phyloP scores from a whole-genome alignment of 2,888 invertebrate genomes.

The Drosophila paracracens region DNA sequence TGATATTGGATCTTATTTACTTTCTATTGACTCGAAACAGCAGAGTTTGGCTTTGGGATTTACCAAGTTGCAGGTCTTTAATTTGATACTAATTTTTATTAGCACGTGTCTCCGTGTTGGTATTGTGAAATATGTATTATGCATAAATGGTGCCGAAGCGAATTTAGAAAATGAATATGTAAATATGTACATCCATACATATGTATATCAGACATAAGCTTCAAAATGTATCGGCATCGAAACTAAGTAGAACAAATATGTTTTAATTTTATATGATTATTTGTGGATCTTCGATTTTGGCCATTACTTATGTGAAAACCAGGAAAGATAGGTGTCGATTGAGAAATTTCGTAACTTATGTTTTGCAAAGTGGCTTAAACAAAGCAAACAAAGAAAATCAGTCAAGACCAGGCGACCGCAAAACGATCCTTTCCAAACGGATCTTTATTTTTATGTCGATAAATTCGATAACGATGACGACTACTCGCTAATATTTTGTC shows the following conservation, averaged over 20 bases:
- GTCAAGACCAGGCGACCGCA: not conserved
- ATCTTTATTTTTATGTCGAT: constrained; percentile 15
- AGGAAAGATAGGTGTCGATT: not conserved
- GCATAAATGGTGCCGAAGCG: constrained; percentile 7
- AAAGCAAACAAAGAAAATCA: not conserved
- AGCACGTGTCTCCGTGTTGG: not conserved
- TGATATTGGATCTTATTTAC: constrained; percentile 18
- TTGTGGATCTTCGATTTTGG: not conserved
- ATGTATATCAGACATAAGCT: not conserved
- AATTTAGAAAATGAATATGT: not conserved
- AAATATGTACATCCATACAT: not conserved
- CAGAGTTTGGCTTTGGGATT: constrained; percentile 6
- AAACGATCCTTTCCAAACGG: constrained; percentile 18
- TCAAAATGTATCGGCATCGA: not conserved
- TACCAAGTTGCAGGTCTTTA: not conserved
- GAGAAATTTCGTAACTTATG: not conserved
- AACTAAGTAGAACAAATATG: not conserved
- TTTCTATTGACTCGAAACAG: constrained; percentile 24
- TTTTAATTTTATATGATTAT: not conserved
- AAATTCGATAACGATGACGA: constrained; percentile 21
- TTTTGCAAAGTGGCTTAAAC: not conserved
- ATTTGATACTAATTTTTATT: constrained; percentile 8
- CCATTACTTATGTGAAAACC: not conserved
- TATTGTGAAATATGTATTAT: constrained; percentile 16
- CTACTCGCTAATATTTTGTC: constrained; percentile 40